These are phyloP conservation scores for Pachyseris speciosa DNA, from an alignment of 64 coral and sea anemone genomes.

Conservation along the genomic window DNA sequence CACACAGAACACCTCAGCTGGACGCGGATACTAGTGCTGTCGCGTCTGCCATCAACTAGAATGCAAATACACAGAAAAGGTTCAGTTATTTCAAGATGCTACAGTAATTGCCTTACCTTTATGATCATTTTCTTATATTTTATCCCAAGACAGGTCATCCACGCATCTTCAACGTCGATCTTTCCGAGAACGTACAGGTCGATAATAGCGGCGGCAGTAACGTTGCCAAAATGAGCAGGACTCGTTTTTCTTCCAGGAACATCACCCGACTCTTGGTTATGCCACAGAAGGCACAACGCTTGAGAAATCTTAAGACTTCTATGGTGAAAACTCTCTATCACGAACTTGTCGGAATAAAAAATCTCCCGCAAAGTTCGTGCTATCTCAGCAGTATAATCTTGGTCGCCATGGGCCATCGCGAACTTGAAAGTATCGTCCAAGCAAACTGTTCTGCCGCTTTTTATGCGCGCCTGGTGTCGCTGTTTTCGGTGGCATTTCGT, in stretches of 20 bases:
- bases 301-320: slow-evolving; percentile 72
- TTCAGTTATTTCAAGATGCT: too few species aligned
- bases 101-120: slow-evolving; percentile 32
- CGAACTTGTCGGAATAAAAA: slow-evolving; percentile 58
- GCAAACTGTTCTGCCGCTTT: too few species aligned
- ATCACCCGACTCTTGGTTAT: slow-evolving; percentile 59
- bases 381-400: slow-evolving; percentile 63
- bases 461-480: too few species aligned
- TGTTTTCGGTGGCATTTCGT: too few species aligned
- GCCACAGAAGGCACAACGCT: slow-evolving; percentile 79
- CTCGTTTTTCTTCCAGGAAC: slow-evolving; percentile 55
- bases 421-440: too few species aligned
- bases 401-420: slow-evolving; percentile 36
- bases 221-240: slow-evolving; percentile 16
- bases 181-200: slow-evolving; percentile 67
- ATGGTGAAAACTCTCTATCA: slow-evolving; percentile 57
- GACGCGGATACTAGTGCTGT: too few species aligned
- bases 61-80: too few species aligned
- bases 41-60: too few species aligned
- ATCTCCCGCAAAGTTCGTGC: slow-evolving; percentile 60
- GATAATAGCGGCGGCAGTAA: slow-evolving; percentile 29
- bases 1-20: too few species aligned
- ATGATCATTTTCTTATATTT: slow-evolving; percentile 43
- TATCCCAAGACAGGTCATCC: slow-evolving; percentile 51
- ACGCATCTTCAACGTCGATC: slow-evolving; percentile 55